These are phyloP conservation scores for Erebia epiphron DNA, from an alignment of 2,888 invertebrate genomes.

Conservation along the genomic window DNA sequence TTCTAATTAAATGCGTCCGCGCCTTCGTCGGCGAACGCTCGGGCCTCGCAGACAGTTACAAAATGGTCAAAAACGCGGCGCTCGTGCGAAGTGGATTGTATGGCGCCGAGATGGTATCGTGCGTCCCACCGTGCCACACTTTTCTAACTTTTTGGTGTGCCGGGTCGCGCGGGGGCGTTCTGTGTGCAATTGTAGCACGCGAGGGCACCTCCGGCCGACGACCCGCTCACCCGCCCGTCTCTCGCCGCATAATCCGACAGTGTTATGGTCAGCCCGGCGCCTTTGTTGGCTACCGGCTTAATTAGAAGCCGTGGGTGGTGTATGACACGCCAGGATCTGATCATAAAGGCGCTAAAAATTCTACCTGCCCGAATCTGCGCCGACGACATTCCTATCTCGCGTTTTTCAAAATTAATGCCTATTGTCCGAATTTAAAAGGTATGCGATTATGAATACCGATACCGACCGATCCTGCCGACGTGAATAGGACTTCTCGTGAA, in stretches of 20 bases:
- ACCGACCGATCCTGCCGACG: constrained; percentile 31
- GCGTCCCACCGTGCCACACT: constrained; percentile 55
- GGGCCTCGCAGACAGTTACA: constrained; percentile 55
- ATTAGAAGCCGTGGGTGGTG: constrained; percentile 79
- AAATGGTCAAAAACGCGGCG: constrained; percentile 59
- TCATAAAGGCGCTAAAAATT: constrained; percentile 81
- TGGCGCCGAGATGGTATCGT: constrained; percentile 55
- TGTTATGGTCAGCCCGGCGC: constrained; percentile 73
- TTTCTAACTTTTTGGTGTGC: constrained; percentile 79
- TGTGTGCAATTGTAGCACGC: constrained; percentile 79
- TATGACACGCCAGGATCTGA: constrained; percentile 80
- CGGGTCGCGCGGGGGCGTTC: constrained; percentile 74
- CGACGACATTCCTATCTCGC: constrained; percentile 76
- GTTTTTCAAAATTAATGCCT: constrained; percentile 77
- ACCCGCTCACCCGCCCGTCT: constrained; percentile 65
- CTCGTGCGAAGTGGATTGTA: constrained; percentile 43
- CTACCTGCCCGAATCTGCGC: constrained; percentile 71
- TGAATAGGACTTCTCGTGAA: constrained; percentile 31
- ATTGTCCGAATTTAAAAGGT: constrained; percentile 60
- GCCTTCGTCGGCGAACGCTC: constrained; percentile 51
- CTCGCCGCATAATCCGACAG: constrained; percentile 75
- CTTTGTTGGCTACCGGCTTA: constrained; percentile 80
- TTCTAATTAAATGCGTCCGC: constrained; percentile 72
- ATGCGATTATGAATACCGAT: constrained; percentile 41
- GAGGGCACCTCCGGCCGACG: constrained; percentile 76